Evolutionary conservation across 53 echinoderm and acorn worm genomes (phyloP).

Genomic region (Stichopus horrens): DNA sequence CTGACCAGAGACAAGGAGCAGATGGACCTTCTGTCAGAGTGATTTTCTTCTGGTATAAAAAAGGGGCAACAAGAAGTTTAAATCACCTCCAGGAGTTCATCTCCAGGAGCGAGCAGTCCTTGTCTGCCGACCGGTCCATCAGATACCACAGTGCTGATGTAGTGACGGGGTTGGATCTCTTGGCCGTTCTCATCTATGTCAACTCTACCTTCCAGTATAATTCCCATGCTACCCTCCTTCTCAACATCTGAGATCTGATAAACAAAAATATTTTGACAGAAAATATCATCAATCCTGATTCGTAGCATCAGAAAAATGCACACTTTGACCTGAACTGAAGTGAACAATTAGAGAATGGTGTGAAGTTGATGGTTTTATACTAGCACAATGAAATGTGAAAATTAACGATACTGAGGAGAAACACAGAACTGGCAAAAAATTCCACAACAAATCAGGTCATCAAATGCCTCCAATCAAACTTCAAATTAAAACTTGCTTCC

Average conservation of each 20-base stretch:
- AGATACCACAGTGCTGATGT: conserved; percentile 78
- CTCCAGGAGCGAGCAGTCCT: conserved; percentile 72
- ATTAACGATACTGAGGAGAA: too few relatives aligned
- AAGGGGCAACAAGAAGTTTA: not conserved
- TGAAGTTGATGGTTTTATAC: too few relatives aligned
- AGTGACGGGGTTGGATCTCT: conserved; percentile 91
- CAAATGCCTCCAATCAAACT: too few relatives aligned
- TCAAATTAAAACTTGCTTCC: too few relatives aligned
- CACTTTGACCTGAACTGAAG: too few relatives aligned
- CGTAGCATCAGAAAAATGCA: too few relatives aligned
- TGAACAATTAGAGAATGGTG: too few relatives aligned
- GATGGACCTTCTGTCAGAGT: too few relatives aligned
- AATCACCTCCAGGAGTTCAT: conserved; percentile 88
- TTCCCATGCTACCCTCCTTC: conserved; percentile 83
- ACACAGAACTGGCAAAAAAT: too few relatives aligned
- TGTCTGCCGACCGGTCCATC: conserved; percentile 90
- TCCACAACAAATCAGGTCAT: too few relatives aligned
- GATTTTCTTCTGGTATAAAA: not conserved
- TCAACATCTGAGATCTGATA: conserved; percentile 41
- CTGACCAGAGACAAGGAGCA: too few relatives aligned
- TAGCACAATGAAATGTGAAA: too few relatives aligned
- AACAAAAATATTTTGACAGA: not conserved
- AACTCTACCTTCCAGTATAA: conserved; percentile 93
- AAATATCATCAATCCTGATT: not conserved
- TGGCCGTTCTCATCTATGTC: conserved; percentile 94